phyloP scores from a whole-genome alignment of 2,888 invertebrate genomes.

The Agriopis leucophaearia region DNA sequence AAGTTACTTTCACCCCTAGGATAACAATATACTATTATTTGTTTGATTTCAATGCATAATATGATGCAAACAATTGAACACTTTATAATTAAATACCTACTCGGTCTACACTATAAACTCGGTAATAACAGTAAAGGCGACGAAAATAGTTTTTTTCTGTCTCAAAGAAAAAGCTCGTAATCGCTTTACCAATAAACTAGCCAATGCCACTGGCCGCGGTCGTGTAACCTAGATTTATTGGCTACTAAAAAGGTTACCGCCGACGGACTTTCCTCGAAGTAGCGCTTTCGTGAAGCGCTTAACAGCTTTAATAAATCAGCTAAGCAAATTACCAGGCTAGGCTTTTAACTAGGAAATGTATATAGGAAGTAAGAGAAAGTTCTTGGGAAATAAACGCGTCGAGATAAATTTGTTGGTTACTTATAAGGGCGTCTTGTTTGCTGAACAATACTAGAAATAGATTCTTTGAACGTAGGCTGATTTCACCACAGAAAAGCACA shows the following conservation, averaged over 20 bases:
- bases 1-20: too few relatives aligned
- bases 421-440: neutral
- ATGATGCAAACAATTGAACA: too few relatives aligned
- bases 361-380: constrained; percentile 14
- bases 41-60: too few relatives aligned
- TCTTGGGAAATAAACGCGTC: neutral
- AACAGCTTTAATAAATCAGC: constrained; percentile 32
- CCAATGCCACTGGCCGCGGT: constrained; percentile 10
- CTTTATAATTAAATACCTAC: too few relatives aligned
- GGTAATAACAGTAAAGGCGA: neutral
- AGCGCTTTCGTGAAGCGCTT: constrained; percentile 24
- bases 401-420: neutral
- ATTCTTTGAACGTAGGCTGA: neutral
- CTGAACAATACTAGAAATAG: neutral
- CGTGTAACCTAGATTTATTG: constrained; percentile 32
- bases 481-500: too few relatives aligned
- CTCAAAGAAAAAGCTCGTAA: constrained; percentile 1
- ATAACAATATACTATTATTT: too few relatives aligned
- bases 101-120: too few relatives aligned
- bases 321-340: constrained; percentile 24
- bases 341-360: constrained; percentile 22
- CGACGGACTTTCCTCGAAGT: constrained; percentile 21
- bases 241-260: constrained; percentile 27
- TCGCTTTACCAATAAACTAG: constrained; percentile 19
- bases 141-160: neutral